A percentile compares a stretch with the other conserved stretches of the same genome.
phyloP scores from a whole-genome alignment of 2,888 invertebrate genomes.

The Clitarchus hookeri region DNA sequence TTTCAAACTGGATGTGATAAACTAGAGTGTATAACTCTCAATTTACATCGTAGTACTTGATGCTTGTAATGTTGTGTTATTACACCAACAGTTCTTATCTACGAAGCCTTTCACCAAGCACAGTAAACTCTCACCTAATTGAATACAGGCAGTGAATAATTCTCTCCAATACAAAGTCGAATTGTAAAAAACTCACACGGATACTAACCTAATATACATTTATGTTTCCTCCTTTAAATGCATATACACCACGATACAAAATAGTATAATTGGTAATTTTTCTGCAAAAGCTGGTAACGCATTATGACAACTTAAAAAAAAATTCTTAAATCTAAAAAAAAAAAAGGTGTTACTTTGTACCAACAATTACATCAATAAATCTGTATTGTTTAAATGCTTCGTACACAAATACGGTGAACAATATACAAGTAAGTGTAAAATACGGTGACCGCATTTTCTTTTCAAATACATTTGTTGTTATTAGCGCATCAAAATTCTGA shows the following conservation, averaged over 20 bases:
- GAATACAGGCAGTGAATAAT: slow-evolving; percentile 7
- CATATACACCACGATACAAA: not conserved
- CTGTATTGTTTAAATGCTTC: slow-evolving; percentile 2
- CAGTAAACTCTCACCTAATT: not conserved
- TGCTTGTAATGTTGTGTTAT: not conserved
- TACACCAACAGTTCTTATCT: not conserved
- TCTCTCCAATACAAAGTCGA: not conserved
- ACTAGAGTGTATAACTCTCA: not conserved
- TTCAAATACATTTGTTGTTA: not conserved
- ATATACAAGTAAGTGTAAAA: too few relatives aligned
- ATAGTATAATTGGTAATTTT: not conserved
- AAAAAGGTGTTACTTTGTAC: not conserved
- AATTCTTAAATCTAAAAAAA: slow-evolving; percentile 19
- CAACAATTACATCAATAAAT: not conserved
- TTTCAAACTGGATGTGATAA: not conserved
- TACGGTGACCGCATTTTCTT: not conserved
- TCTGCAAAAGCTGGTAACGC: slow-evolving; percentile 23
- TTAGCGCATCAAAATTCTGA: not conserved
- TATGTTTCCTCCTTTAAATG: not conserved
- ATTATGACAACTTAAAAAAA: slow-evolving; percentile 20
- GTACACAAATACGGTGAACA: not conserved
- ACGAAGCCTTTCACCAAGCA: not conserved
- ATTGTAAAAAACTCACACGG: not conserved
- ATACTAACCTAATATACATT: not conserved
- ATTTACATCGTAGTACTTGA: not conserved